These are phyloP conservation scores for Oppia nitens DNA, from an alignment of 1,140 invertebrate species.

Conservation along the genomic window DNA sequence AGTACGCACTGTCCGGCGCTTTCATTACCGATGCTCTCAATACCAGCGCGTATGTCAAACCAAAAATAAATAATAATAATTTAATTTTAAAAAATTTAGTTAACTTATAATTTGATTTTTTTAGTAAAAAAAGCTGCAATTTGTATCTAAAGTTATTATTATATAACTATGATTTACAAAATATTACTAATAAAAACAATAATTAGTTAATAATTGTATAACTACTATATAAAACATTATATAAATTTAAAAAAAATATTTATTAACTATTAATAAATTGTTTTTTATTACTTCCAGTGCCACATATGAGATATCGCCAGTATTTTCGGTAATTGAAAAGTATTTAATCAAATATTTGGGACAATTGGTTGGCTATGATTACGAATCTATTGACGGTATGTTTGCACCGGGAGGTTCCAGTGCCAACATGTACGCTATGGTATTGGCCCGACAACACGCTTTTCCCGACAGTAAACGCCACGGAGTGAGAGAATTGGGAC, in stretches of 20 bases:
- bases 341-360: constrained; percentile 82
- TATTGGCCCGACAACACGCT: constrained; percentile 80
- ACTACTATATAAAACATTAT: too few species aligned
- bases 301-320: constrained; percentile 95
- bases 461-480: constrained; percentile 85
- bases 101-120: too few species aligned
- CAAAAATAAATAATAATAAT: too few species aligned
- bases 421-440: constrained; percentile 89
- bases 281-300: constrained; percentile 28
- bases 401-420: constrained; percentile 91
- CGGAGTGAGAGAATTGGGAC: constrained; percentile 59
- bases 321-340: constrained; percentile 96
- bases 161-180: too few species aligned
- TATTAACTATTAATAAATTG: not conserved
- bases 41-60: constrained; percentile 73
- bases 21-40: constrained; percentile 93
- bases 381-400: constrained; percentile 64
- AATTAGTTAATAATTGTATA: too few species aligned
- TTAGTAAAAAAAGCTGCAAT: too few species aligned
- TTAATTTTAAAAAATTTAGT: too few species aligned
- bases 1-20: constrained; percentile 86
- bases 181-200: too few species aligned
- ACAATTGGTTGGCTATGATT: constrained; percentile 60
- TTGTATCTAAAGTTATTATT: too few species aligned
- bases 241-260: not conserved